Conservation (phyloP, 2,888 invertebrate genomes). For the Drosophila yooni region DNA sequence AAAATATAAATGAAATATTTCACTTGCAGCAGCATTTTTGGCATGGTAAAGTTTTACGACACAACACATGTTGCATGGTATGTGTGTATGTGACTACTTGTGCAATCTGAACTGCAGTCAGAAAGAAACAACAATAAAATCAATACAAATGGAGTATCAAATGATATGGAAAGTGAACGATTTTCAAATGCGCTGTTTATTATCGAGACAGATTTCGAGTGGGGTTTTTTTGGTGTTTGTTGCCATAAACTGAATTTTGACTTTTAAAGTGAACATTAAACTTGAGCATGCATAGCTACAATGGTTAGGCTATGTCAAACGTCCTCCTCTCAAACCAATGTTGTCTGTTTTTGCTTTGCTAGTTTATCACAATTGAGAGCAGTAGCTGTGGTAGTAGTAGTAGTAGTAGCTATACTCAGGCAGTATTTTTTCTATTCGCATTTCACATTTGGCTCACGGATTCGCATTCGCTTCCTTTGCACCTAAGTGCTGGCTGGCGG, state of each 20-base stretch:
- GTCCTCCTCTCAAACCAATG: background rate
- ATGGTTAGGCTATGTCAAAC: background rate
- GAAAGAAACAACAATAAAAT: slow-evolving; percentile 4
- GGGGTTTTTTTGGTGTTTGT: background rate
- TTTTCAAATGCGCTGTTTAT: slow-evolving; percentile 3
- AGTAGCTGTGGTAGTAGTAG: slow-evolving; percentile 21
- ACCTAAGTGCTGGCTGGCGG: slow-evolving; percentile 36
- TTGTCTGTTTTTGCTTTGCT: background rate
- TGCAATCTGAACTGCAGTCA: slow-evolving; percentile 17
- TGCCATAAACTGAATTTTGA: background rate
- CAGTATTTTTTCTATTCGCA: slow-evolving; percentile 4
- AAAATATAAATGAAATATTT: slow-evolving; percentile 15
- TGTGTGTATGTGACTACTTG: background rate
- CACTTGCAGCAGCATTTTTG: slow-evolving; percentile 11
- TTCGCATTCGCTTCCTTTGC: slow-evolving; percentile 45
- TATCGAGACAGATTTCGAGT: background rate
- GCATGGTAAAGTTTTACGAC: slow-evolving; percentile 62
- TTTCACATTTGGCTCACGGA: slow-evolving; percentile 3
- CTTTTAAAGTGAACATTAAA: background rate
- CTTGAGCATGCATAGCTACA: background rate
- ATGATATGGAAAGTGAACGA: slow-evolving; percentile 5
- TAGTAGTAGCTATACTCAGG: slow-evolving; percentile 13
- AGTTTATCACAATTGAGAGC: slow-evolving; percentile 56
- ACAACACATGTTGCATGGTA: slow-evolving; percentile 74
- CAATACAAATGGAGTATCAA: slow-evolving; percentile 34